Percentiles rank a stretch among this genome's conserved stretches.
Evolutionary conservation across 2,888 invertebrate species (phyloP).

Genomic region (Stramonita haemastoma): DNA sequence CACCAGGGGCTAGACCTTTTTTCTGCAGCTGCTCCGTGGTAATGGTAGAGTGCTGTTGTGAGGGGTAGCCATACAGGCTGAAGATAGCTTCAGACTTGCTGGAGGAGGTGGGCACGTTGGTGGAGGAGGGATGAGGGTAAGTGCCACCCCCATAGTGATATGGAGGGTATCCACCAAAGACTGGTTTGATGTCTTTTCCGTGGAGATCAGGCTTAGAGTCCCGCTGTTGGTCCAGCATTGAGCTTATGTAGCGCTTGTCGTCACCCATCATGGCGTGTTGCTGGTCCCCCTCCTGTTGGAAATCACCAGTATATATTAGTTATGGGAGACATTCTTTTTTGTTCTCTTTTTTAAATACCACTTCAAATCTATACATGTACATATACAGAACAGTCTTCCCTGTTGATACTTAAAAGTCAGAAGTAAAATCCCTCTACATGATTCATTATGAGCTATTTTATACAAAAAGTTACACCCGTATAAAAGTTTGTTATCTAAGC

Average conservation of each 20-base stretch:
- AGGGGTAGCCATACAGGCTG: slow-evolving; percentile 77
- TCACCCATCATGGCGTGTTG: neutral
- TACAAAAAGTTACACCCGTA: too few species aligned
- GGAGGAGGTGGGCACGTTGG: slow-evolving; percentile 26
- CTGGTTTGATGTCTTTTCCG: slow-evolving; percentile 41
- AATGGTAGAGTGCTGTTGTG: slow-evolving; percentile 75
- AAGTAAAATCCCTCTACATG: too few species aligned
- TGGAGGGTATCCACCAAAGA: slow-evolving; percentile 39
- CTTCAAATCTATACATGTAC: too few species aligned
- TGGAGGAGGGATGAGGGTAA: slow-evolving; percentile 47
- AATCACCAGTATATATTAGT: neutral
- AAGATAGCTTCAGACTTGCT: slow-evolving; percentile 69
- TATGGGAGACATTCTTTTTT: too few species aligned
- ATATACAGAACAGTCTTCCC: too few species aligned
- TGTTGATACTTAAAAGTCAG: too few species aligned
- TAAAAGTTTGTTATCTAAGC: too few species aligned
- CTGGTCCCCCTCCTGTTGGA: slow-evolving; percentile 32
- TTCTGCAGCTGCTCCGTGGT: slow-evolving; percentile 74
- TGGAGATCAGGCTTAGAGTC: slow-evolving; percentile 46
- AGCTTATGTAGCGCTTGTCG: slow-evolving; percentile 26
- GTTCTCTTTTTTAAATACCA: too few species aligned
- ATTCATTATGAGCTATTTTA: too few species aligned
- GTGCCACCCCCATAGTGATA: slow-evolving; percentile 47
- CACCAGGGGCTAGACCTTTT: slow-evolving; percentile 61
- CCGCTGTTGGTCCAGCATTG: slow-evolving; percentile 36